These are phyloP conservation scores for Cygnus atratus DNA, from an alignment of 2,113 vertebrate species.

Conservation along the genomic window DNA sequence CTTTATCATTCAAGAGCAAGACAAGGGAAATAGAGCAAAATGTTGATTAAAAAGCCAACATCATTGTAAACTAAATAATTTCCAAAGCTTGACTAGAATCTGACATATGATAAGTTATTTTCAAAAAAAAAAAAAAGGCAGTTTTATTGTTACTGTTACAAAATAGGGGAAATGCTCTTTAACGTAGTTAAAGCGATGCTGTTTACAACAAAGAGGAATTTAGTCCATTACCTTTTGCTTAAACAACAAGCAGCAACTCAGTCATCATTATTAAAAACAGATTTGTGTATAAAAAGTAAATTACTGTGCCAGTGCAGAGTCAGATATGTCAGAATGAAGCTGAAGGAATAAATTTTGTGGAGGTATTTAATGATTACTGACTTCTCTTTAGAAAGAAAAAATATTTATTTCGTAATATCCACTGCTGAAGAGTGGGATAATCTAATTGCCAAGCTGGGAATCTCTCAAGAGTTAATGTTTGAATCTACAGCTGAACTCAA, in stretches of 20 bases:
- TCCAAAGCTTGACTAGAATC: not conserved
- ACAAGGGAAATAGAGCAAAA: not conserved
- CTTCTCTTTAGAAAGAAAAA: not conserved
- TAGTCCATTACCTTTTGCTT: not conserved
- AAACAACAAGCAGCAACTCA: not conserved
- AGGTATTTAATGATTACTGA: not conserved
- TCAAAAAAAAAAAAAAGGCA: too few relatives aligned
- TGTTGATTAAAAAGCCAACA: not conserved
- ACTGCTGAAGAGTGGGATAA: not conserved
- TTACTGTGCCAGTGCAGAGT: not conserved
- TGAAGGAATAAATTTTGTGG: not conserved
- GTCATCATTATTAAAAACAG: not conserved
- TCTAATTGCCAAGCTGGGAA: not conserved
- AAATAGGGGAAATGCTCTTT: not conserved
- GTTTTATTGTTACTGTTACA: not conserved
- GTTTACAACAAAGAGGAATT: not conserved
- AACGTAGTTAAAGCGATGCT: not conserved
- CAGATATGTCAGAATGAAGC: not conserved
- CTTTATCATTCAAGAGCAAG: not conserved
- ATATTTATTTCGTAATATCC: not conserved
- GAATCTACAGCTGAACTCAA: not conserved
- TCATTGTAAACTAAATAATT: not conserved
- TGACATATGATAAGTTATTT: not conserved
- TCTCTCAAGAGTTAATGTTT: too few relatives aligned
- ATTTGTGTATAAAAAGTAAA: not conserved